Base-by-base conservation (phyloP, 2,113 vertebrate genomes). In the Corythornis vintsioides region DNA sequence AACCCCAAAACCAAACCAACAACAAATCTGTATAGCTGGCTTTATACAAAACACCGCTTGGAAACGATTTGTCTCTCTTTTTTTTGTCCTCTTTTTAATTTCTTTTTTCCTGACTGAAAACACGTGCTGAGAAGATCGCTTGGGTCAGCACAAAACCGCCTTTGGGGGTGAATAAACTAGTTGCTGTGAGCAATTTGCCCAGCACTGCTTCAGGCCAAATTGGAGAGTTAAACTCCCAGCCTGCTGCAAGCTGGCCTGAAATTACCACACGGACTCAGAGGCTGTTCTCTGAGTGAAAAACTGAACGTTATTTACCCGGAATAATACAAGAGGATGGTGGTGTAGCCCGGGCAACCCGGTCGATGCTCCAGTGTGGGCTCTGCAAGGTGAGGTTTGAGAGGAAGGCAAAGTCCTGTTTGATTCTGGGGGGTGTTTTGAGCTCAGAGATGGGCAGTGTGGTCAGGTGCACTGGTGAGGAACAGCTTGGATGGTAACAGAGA, bases 41-140 rank as follows among this genome's bases (percentile, higher is more conserved):
- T 94, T 61, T 9, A 63, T 26, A 88, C 94, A 57, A 92, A 93
- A 77, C 72, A 11, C 38, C 86, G 81, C 86, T 92, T 92, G 83
- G 86, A 94, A 94, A 83, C 80, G 57, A 81, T 95, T 86, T 83
- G n/a, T 75, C 55, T 78, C 31, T 17, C 8, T 42, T 28, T 61
- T 53, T 61, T 53, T 83, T 72, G 38, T 90, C 93, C 91, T 72
- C 71, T 67, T 95, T 28, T 61, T 53, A 79, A 79, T 83, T 88
- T 80, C 33, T 83, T 72, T 92, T 95, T 93, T 79, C 79, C 72
- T 95, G 90, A 79, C 88, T 92, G 92, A 76, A 83, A 92, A 83
- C 64, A 57, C 14, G 33, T 45, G 95, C 92, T 66, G 87, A 90
- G 87, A 10, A 43, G 64, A 94, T 14, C 15, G 4, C 88, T 92